Base-by-base conservation (phyloP, 2,888 invertebrate species). In the Tetragonula carbonaria region DNA sequence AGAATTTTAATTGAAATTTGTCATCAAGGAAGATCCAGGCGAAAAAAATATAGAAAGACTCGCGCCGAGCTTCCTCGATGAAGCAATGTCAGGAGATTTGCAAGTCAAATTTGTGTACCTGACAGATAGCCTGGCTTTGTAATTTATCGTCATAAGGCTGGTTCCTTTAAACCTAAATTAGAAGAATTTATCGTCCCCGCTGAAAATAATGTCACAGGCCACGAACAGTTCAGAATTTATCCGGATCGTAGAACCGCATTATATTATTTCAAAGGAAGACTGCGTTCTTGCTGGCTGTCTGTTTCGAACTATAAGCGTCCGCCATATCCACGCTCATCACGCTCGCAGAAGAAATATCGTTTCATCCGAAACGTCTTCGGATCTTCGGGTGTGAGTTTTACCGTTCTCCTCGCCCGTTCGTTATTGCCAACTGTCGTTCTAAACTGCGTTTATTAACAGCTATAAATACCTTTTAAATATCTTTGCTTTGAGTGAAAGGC, bases 211-310 rank as follows among this genome's bases (percentile, higher is more conserved):
- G 63, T 82, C 74, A 74, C 59, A 63, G 74, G 74, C 59, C 57
- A 28, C 28, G 57, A 45, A 8, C n/a, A 66, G 33, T 71, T 80
- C 72, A 33, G 80, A 72, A 75, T 82, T 82, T 82, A 82, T 59
- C 59, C 71, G 66, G 74, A 82, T 82, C 80, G 71, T 80, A 80
- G 75, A 82, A 68, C 45, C 67, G 72, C 53, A 75, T 75, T 80
- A 80, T 67, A 80, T 66, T 80, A 80, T 80, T 71, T 67, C 75
- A 80, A 82, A 82, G 80, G 80, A 71, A 70, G 59, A 68, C 50
- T 28, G 72, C 55, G 63, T 51, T 82, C 62, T 73, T 72, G 73
- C 65, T 18, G 53, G 66, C 71, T 38, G 51, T 80, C 82, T 83
- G 80, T 80, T 83, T 83, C 72, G 75, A 83, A 83, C 81, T 63